These are phyloP conservation scores for Tyrannus savana DNA, from an alignment of 2,113 vertebrate species.

Conservation along the genomic window DNA sequence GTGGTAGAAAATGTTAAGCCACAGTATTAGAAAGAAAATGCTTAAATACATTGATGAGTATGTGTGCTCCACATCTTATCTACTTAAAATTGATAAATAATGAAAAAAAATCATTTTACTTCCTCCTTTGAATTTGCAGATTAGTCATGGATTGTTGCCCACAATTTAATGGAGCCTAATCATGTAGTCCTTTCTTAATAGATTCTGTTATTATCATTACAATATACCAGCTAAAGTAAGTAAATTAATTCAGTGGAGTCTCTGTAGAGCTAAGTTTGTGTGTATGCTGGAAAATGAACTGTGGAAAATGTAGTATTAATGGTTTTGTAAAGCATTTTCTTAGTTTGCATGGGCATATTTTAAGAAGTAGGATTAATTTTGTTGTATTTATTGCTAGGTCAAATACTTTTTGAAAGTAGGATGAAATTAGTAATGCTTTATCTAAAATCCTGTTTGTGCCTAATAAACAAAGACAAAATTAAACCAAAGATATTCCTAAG, in stretches of 20 bases:
- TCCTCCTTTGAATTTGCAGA: slow-evolving; percentile 3
- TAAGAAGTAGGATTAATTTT: slow-evolving; percentile 19
- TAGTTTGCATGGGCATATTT: background rate
- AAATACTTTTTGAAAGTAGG: slow-evolving; percentile 17
- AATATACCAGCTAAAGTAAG: slow-evolving; percentile 9
- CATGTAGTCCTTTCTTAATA: slow-evolving; percentile 15
- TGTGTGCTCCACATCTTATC: background rate
- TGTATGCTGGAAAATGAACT: slow-evolving; percentile 16
- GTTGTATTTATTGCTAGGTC: background rate
- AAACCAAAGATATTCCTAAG: background rate
- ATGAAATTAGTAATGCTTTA: background rate
- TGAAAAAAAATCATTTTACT: background rate
- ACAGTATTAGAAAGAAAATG: background rate
- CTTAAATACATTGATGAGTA: background rate
- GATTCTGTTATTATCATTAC: slow-evolving; percentile 41
- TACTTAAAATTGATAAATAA: slow-evolving; percentile 15
- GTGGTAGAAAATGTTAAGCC: background rate
- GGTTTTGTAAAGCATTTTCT: background rate
- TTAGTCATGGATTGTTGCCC: slow-evolving; percentile 49
- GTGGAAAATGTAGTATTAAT: background rate
- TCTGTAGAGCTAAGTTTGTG: background rate
- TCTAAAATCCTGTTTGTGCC: background rate
- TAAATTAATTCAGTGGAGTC: slow-evolving; percentile 31
- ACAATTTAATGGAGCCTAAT: slow-evolving; percentile 26
- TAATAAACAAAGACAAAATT: background rate